A percentile compares a stretch with the other conserved stretches of the same genome.
Conservation (phyloP, 2,888 invertebrate species). For the Scaptomyza tumidula region DNA sequence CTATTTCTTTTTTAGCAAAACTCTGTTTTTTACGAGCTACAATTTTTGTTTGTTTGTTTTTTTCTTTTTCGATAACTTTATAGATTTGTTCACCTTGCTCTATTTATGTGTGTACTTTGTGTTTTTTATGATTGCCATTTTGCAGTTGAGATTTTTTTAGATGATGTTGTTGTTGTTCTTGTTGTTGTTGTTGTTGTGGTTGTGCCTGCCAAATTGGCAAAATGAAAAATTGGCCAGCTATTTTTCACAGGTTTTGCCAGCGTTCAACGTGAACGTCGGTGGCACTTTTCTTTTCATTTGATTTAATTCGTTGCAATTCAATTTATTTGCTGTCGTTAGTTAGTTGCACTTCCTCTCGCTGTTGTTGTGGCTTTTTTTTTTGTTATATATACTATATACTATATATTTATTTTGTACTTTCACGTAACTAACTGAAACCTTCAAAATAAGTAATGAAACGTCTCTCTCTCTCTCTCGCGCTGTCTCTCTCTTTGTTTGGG, state of each 20-base stretch:
- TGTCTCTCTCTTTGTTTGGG: background rate
- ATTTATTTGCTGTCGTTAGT: conserved; percentile 53
- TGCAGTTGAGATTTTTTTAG: conserved; percentile 48
- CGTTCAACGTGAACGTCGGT: background rate
- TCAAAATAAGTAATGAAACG: background rate
- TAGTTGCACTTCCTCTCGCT: conserved; percentile 15
- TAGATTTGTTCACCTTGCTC: conserved; percentile 22
- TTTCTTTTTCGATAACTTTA: conserved; percentile 11
- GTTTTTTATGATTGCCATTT: conserved; percentile 53
- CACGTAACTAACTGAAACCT: conserved; percentile 23
- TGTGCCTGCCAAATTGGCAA: conserved; percentile 34
- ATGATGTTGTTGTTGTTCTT: conserved; percentile 13
- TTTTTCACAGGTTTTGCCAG: conserved; percentile 46
- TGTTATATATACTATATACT: background rate
- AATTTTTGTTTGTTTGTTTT: conserved; percentile 6
- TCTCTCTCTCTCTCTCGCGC: too few relatives aligned
- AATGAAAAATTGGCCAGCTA: conserved; percentile 64
- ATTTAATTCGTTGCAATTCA: conserved; percentile 69
- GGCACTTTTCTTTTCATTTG: conserved; percentile 64
- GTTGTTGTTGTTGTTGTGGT: conserved; percentile 34
- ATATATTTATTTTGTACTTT: conserved; percentile 3
- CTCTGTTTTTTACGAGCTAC: conserved; percentile 29
- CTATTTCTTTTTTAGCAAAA: conserved; percentile 18
- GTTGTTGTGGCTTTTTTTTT: background rate
- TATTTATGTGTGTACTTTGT: conserved; percentile 8